These are phyloP conservation scores for Tigriopus japonicus DNA, from an alignment of 1,140 invertebrate species.

Conservation along the genomic window DNA sequence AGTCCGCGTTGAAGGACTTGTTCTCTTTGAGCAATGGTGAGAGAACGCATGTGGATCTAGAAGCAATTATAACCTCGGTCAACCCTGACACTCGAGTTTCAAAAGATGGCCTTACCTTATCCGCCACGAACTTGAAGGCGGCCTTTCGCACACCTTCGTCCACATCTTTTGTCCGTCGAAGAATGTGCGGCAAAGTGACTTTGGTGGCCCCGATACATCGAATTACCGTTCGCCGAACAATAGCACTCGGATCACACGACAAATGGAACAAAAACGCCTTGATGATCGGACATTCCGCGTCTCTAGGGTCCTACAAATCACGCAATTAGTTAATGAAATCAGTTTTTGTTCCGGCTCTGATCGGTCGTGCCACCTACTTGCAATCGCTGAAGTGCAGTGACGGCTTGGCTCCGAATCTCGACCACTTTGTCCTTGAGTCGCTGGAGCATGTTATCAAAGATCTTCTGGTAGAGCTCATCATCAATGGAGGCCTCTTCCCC, in stretches of 20 bases:
- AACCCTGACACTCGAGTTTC: too few species aligned
- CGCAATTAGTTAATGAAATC: too few species aligned
- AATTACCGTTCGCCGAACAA: conserved; percentile 45
- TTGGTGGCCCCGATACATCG: conserved; percentile 41
- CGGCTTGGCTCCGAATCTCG: conserved; percentile 51
- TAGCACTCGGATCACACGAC: conserved; percentile 47
- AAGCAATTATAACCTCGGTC: too few species aligned
- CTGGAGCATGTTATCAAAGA: conserved; percentile 45
- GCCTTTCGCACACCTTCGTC: conserved; percentile 43
- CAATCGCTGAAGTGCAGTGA: conserved; percentile 51
- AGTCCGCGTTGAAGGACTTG: conserved; percentile 41
- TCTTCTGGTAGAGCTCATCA: conserved; percentile 49
- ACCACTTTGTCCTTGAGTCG: conserved; percentile 46
- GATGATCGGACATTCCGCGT: conserved; percentile 52
- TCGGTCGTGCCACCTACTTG: conserved; percentile 27
- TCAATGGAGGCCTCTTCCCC: conserved; percentile 54
- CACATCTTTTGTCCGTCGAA: conserved; percentile 49
- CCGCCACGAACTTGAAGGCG: conserved; percentile 45
- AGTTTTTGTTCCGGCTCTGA: too few species aligned
- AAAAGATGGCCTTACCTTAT: conserved; percentile 25
- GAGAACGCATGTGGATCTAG: conserved; percentile 34
- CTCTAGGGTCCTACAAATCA: conserved; percentile 35
- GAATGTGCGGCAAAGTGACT: conserved; percentile 40
- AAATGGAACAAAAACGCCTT: conserved; percentile 56
- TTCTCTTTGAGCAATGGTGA: conserved; percentile 46